Evolutionary conservation across 2,888 invertebrate genomes (phyloP).

Genomic region (Barypeithes pellucidus): DNA sequence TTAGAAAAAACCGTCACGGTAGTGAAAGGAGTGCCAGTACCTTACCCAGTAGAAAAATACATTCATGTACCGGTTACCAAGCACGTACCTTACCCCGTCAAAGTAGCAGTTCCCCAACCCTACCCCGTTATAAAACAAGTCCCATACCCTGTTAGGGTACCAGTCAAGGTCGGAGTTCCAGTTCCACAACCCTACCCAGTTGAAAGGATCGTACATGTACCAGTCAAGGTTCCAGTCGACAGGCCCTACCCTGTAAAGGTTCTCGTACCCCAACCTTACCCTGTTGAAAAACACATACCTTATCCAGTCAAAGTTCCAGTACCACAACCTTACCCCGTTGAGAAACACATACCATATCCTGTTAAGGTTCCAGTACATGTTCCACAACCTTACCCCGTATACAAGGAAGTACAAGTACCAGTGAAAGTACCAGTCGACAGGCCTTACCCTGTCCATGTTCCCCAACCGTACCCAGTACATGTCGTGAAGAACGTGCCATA

Average conservation of each 20-base stretch:
- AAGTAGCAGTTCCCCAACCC: conserved; percentile 77
- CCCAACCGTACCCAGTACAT: conserved; percentile 80
- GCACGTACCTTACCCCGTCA: conserved; percentile 77
- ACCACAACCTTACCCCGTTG: conserved; percentile 85
- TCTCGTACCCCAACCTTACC: conserved; percentile 85
- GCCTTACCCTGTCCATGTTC: conserved; percentile 81
- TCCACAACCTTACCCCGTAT: conserved; percentile 83
- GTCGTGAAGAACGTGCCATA: conserved; percentile 80
- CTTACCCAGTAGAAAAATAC: conserved; percentile 78
- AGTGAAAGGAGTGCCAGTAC: conserved; percentile 78
- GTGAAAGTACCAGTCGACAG: conserved; percentile 81
- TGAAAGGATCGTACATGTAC: conserved; percentile 83
- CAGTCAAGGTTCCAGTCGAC: conserved; percentile 81
- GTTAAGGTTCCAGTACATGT: conserved; percentile 85
- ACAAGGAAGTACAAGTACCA: conserved; percentile 79
- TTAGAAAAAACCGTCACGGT: conserved; percentile 79
- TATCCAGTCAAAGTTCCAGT: conserved; percentile 84
- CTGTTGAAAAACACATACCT: conserved; percentile 84
- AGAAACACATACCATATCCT: conserved; percentile 82
- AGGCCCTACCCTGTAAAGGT: conserved; percentile 87
- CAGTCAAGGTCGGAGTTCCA: conserved; percentile 85
- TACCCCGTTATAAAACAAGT: conserved; percentile 84
- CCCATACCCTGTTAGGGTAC: conserved; percentile 82
- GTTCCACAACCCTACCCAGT: conserved; percentile 86
- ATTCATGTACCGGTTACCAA: conserved; percentile 80